These are phyloP conservation scores for Lepidurus couesii DNA, from an alignment of 1,140 invertebrate species.

Conservation along the genomic window DNA sequence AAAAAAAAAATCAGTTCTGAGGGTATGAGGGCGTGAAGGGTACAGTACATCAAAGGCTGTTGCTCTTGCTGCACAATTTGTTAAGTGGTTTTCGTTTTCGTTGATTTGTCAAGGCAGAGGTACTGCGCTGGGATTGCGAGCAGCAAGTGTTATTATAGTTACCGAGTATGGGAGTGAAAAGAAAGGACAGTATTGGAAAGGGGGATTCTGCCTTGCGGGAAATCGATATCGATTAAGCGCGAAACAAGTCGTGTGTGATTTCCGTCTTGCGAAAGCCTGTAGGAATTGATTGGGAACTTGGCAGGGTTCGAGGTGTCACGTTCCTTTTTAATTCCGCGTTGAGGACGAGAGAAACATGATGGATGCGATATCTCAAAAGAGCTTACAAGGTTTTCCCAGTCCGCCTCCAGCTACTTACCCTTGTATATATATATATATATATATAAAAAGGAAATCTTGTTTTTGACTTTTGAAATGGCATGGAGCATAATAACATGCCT, in stretches of 20 bases:
- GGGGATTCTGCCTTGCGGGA: not conserved
- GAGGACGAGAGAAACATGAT: conserved; percentile 1
- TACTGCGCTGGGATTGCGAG: not conserved
- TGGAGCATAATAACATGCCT: no score
- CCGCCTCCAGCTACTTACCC: not conserved
- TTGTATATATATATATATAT: no score
- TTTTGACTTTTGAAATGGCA: no score
- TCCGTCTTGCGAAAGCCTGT: conserved; percentile 9
- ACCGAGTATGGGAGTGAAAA: not conserved
- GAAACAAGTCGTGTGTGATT: not conserved
- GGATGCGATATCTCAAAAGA: not conserved
- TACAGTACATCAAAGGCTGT: no score
- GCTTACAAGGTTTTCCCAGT: not conserved
- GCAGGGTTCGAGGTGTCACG: not conserved
- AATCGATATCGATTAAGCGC: not conserved
- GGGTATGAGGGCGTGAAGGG: no score
- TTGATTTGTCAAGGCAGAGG: no score
- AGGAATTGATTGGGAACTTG: not conserved
- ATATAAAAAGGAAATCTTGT: no score
- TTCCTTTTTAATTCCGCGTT: conserved; percentile 11
- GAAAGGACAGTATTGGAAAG: not conserved
- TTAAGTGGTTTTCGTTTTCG: no score
- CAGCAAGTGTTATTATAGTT: not conserved
- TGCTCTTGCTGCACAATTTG: no score
- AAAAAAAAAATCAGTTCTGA: no score